Conservation (phyloP, 2,888 invertebrate genomes). For the Trachelus iudaicus region DNA sequence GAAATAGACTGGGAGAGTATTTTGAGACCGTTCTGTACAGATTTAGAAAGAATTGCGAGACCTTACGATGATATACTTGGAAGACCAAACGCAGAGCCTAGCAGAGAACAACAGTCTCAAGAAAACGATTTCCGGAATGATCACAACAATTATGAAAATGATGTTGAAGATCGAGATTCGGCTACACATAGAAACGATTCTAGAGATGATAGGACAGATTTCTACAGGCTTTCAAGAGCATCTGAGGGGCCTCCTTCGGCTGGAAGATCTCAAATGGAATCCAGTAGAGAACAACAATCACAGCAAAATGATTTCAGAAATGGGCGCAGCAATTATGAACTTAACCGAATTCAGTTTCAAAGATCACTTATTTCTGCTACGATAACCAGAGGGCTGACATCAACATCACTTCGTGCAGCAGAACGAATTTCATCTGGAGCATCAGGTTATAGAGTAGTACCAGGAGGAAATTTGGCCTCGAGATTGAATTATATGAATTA, state of each 20-base stretch:
- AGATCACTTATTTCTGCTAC: neutral
- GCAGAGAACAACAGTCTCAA: neutral
- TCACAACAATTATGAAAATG: neutral
- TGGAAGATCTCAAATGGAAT: neutral
- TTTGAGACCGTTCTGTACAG: neutral
- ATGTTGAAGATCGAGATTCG: neutral
- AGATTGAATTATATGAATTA: conserved; percentile 20
- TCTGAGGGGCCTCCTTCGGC: neutral
- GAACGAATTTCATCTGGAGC: neutral
- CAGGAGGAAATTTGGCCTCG: conserved; percentile 21
- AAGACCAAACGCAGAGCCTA: neutral
- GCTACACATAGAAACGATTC: neutral
- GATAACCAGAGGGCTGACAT: neutral
- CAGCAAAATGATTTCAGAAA: neutral
- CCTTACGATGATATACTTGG: neutral
- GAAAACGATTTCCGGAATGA: neutral
- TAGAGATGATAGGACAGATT: neutral
- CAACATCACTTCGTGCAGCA: neutral
- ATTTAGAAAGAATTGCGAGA: neutral
- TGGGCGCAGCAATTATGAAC: neutral
- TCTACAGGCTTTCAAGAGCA: neutral
- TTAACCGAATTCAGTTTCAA: neutral
- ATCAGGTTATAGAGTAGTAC: neutral
- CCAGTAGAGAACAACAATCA: neutral
- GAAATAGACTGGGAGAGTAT: neutral